Conservation (phyloP, 2,797 vertebrate genomes). For the Alauda arvensis region DNA sequence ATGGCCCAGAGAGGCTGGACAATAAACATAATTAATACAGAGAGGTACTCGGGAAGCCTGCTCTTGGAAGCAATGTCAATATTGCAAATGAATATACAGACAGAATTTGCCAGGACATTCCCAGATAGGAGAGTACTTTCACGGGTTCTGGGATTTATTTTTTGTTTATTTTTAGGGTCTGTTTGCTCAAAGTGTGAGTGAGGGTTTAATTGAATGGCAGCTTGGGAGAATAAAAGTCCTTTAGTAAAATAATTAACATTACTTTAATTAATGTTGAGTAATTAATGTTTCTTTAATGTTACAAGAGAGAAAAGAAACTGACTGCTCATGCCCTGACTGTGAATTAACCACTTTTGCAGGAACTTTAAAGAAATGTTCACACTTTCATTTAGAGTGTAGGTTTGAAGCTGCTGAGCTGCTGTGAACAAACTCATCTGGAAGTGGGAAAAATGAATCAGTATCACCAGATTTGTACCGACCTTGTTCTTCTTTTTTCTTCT, state of each 20-base stretch:
- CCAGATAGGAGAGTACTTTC: background rate
- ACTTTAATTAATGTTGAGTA: constrained; percentile 33
- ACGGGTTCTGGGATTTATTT: background rate
- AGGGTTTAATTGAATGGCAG: constrained; percentile 6
- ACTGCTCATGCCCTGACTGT: background rate
- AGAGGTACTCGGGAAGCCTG: background rate
- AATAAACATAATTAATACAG: background rate
- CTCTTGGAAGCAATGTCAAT: background rate
- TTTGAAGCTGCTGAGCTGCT: background rate
- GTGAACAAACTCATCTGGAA: background rate
- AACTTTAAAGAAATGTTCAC: constrained; percentile 4
- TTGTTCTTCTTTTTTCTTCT: background rate
- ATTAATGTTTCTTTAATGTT: constrained; percentile 51
- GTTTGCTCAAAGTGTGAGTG: background rate
- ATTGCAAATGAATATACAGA: background rate
- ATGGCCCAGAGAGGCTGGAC: background rate
- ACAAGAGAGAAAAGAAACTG: constrained; percentile 3
- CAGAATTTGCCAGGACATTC: background rate
- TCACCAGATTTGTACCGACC: background rate
- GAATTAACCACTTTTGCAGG: background rate
- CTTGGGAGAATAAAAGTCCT: background rate
- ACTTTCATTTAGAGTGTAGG: background rate
- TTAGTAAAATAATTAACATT: constrained; percentile 43
- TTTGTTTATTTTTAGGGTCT: constrained; percentile 27
- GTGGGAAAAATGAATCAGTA: background rate